These are phyloP conservation scores for Pararge aegeria DNA, from an alignment of 1,140 invertebrate genomes.

Conservation along the genomic window DNA sequence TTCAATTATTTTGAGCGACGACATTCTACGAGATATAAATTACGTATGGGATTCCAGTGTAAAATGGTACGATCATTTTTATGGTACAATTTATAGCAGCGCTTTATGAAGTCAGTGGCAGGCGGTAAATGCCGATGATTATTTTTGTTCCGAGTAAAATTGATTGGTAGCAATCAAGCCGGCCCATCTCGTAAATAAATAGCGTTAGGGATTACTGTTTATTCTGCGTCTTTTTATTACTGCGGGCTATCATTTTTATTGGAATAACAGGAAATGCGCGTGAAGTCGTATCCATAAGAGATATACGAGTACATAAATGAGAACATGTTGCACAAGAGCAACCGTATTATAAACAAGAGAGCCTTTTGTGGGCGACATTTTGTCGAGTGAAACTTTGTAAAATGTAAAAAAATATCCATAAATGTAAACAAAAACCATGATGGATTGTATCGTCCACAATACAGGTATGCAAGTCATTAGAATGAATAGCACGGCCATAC, in stretches of 20 bases:
- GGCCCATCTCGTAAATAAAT: constrained; percentile 11
- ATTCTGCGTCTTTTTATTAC: constrained; percentile 7
- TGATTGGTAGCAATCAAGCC: constrained; percentile 9
- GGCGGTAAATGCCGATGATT: constrained; percentile 8
- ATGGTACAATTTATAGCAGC: constrained; percentile 10
- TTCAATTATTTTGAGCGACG: not conserved
- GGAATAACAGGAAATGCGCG: not conserved
- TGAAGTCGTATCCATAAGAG: not conserved
- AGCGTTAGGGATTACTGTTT: constrained; percentile 9
- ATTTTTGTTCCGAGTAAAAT: constrained; percentile 9
- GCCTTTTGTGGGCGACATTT: too few species aligned
- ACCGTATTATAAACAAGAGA: too few species aligned
- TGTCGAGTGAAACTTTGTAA: too few species aligned
- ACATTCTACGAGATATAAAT: constrained; percentile 6
- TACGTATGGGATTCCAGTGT: constrained; percentile 6
- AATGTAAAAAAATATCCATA: too few species aligned
- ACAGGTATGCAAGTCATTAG: constrained; percentile 10
- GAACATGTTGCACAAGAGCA: too few species aligned
- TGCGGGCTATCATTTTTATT: not conserved
- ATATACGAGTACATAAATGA: not conserved
- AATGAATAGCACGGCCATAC: not conserved
- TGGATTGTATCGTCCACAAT: constrained; percentile 7
- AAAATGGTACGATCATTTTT: constrained; percentile 11
- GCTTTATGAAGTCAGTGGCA: constrained; percentile 8
- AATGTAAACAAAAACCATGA: not conserved